These are phyloP conservation scores for Cirrhinus mrigala DNA, from an alignment of 2,797 vertebrate species.

Conservation along the genomic window DNA sequence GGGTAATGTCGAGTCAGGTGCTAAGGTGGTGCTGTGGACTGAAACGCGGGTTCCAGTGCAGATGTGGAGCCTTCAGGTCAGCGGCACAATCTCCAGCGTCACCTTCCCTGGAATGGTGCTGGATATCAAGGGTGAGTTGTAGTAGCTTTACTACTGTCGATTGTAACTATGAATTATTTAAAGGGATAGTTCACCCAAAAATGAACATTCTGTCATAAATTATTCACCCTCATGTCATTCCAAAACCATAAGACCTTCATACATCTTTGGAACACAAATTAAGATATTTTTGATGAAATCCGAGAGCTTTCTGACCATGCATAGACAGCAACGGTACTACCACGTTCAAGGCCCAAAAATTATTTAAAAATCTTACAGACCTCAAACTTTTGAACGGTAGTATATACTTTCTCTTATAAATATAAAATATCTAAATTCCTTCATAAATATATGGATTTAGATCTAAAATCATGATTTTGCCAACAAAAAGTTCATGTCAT, in stretches of 20 bases:
- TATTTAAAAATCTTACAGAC: neutral
- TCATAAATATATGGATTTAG: neutral
- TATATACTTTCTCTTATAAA: neutral
- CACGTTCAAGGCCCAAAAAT: no score
- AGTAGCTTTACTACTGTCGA: neutral
- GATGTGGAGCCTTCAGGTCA: conserved; percentile 82
- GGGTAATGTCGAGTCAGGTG: conserved; percentile 79
- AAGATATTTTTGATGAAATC: no score
- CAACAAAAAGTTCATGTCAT: neutral
- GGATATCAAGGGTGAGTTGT: conserved; percentile 89
- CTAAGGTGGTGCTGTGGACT: conserved; percentile 90
- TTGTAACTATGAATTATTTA: neutral
- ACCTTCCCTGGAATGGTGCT: conserved; percentile 87
- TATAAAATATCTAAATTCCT: neutral
- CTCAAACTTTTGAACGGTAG: neutral
- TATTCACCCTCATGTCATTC: no score
- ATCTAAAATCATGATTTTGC: neutral
- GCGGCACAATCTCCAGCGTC: conserved; percentile 83
- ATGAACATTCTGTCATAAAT: no score
- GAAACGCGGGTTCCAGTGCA: conserved; percentile 88
- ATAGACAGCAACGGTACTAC: no score
- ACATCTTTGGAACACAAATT: no score
- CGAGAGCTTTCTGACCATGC: no score
- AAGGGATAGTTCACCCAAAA: no score
- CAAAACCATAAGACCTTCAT: no score